Evolutionary conservation across 1,140 invertebrate genomes (phyloP).

Genomic region (Diorhabda elongata): DNA sequence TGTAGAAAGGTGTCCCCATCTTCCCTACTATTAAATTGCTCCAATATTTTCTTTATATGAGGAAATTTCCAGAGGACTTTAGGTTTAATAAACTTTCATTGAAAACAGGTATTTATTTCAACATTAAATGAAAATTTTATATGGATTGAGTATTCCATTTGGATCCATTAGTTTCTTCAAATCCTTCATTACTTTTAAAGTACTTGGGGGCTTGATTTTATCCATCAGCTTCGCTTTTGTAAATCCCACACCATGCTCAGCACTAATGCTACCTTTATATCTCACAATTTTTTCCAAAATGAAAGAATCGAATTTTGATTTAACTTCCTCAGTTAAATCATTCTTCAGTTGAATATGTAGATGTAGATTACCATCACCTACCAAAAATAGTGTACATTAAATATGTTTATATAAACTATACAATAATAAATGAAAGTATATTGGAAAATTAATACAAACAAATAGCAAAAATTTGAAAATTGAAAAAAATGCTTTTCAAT

Average conservation of each 20-base stretch:
- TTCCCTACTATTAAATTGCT: too few species aligned
- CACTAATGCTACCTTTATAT: conserved; percentile 83
- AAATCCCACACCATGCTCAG: conserved; percentile 93
- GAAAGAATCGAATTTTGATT: conserved; percentile 75
- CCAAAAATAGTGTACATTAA: conserved; percentile 23
- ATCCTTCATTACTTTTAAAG: conserved; percentile 75
- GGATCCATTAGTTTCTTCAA: conserved; percentile 87
- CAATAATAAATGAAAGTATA: too few species aligned
- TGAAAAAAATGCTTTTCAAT: too few species aligned
- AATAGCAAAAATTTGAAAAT: too few species aligned
- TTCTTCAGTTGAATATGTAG: conserved; percentile 71
- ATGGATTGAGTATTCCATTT: conserved; percentile 79
- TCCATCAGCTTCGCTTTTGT: conserved; percentile 81
- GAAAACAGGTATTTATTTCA: neutral
- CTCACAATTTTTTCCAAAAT: conserved; percentile 80
- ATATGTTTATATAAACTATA: too few species aligned
- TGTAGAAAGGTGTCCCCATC: too few species aligned
- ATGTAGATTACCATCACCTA: conserved; percentile 88
- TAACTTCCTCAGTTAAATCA: conserved; percentile 64
- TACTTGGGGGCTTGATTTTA: conserved; percentile 70
- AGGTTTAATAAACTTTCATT: too few species aligned
- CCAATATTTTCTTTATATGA: too few species aligned
- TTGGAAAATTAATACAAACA: too few species aligned
- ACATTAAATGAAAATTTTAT: conserved; percentile 8
- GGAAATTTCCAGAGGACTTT: too few species aligned